Evolutionary conservation across 2,113 vertebrate genomes (phyloP).

Genomic region (Albula glossodonta): DNA sequence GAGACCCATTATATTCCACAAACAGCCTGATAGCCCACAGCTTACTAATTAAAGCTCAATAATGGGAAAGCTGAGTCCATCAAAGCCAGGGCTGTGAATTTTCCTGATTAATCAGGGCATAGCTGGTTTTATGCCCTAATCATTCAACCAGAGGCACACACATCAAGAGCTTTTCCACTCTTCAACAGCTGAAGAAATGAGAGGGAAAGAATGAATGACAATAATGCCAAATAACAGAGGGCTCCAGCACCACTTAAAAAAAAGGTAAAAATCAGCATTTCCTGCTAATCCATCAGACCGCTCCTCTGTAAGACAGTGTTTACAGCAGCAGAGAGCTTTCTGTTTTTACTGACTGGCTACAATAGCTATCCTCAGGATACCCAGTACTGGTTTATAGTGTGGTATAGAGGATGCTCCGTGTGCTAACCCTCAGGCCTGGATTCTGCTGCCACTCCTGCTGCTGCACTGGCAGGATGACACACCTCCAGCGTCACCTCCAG

Average conservation of each 20-base stretch:
- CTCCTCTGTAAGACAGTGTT: background rate
- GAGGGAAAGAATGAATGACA: too few relatives aligned
- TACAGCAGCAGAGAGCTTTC: background rate
- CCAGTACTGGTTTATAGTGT: too few relatives aligned
- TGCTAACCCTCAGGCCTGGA: background rate
- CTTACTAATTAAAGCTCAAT: background rate
- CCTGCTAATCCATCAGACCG: too few relatives aligned
- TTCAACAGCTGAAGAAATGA: background rate
- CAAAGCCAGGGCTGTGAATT: background rate
- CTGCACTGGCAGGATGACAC: constrained; percentile 15
- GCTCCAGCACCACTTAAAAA: too few relatives aligned
- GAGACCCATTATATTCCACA: background rate
- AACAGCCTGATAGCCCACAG: background rate
- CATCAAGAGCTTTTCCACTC: too few relatives aligned
- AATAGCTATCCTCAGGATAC: too few relatives aligned
- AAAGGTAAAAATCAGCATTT: too few relatives aligned
- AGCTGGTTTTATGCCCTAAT: too few relatives aligned
- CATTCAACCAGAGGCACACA: too few relatives aligned
- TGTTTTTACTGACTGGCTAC: too few relatives aligned
- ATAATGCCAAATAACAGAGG: background rate
- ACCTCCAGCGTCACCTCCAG: constrained; percentile 47
- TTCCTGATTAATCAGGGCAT: background rate
- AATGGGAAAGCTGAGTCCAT: background rate
- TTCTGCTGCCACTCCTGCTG: background rate
- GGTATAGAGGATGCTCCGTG: background rate